Conservation (phyloP, 2,113 vertebrate genomes). For the Choloepus hoffmanni region DNA sequence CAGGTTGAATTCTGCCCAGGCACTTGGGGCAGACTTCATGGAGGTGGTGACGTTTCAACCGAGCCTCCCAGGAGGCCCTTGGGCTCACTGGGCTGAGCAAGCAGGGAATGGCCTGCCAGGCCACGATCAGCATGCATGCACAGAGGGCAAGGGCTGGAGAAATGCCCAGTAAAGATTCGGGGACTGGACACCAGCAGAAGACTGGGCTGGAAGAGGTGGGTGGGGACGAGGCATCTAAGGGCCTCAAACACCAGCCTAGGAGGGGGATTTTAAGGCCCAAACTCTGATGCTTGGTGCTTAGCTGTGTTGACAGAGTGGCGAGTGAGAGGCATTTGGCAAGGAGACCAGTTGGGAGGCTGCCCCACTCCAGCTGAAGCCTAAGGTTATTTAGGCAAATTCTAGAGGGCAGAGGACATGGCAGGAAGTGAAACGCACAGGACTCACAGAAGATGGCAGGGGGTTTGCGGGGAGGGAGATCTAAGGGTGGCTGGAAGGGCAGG, state of each 20-base stretch:
- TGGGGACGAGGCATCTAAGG: neutral
- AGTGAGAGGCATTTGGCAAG: neutral
- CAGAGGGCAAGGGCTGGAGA: neutral
- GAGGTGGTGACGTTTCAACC: neutral
- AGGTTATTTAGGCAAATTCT: too few species aligned
- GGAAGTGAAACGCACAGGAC: neutral
- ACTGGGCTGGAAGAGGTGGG: neutral
- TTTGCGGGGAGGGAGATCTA: too few species aligned
- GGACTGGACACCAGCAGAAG: neutral
- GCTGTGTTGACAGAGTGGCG: neutral
- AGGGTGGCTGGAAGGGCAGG: neutral
- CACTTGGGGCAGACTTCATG: neutral
- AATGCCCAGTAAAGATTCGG: rapidly evolving
- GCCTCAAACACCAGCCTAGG: neutral
- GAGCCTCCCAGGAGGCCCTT: neutral
- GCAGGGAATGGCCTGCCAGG: neutral
- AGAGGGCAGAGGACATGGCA: too few species aligned
- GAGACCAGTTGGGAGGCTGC: neutral
- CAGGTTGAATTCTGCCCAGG: neutral
- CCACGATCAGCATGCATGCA: neutral
- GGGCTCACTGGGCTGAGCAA: neutral
- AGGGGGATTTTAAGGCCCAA: neutral
- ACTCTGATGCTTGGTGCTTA: too few species aligned
- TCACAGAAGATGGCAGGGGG: neutral
- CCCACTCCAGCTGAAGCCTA: too few species aligned